phyloP scores from a whole-genome alignment of 2,113 vertebrate species.

The Actenoides hombroni region DNA sequence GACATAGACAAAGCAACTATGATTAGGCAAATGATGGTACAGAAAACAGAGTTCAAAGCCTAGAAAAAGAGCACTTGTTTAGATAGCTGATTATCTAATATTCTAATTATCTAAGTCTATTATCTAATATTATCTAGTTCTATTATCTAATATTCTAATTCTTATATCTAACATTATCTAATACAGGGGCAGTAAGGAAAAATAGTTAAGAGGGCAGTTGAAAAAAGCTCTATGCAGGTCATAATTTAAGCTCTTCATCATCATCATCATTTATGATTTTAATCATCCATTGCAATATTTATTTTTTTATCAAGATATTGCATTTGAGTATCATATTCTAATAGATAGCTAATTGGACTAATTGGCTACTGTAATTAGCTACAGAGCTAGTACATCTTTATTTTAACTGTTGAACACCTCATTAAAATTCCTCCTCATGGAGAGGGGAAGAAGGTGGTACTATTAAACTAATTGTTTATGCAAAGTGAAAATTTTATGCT shows the following conservation, averaged over 20 bases:
- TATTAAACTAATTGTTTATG: not conserved
- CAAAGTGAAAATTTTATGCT: not conserved
- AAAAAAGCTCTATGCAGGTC: not conserved
- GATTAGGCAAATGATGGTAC: not conserved
- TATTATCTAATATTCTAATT: no score
- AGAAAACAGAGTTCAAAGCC: not conserved
- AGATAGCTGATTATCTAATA: not conserved
- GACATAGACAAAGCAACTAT: not conserved
- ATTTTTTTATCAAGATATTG: not conserved
- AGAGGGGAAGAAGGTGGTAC: not conserved
- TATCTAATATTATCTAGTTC: no score
- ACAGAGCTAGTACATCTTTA: not conserved
- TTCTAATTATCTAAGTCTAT: no score
- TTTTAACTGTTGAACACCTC: not conserved
- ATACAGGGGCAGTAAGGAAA: not conserved
- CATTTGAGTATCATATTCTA: not conserved
- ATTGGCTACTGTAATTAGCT: constrained; percentile 4
- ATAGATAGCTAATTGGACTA: not conserved
- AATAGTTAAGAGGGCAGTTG: not conserved
- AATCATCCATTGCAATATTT: not conserved
- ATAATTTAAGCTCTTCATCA: not conserved
- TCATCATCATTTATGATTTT: not conserved
- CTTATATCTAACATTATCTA: not conserved
- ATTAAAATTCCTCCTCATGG: not conserved
- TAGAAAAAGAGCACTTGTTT: not conserved